These are phyloP conservation scores for Drosophila emarginata DNA, from an alignment of 2,888 invertebrate species.

Conservation along the genomic window DNA sequence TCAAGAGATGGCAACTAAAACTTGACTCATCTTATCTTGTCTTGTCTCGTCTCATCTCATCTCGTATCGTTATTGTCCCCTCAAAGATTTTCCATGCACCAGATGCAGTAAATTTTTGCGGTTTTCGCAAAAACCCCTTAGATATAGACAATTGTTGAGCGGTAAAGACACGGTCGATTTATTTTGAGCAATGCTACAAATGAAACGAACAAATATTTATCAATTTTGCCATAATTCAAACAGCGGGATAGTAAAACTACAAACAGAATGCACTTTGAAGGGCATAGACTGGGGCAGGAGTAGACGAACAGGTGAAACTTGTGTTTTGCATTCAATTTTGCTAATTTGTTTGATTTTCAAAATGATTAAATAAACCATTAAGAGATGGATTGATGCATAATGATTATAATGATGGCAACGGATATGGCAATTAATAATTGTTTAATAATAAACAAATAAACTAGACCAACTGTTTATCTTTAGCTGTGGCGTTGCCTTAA, in stretches of 20 bases:
- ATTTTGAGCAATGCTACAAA: constrained; percentile 50
- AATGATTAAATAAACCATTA: constrained; percentile 36
- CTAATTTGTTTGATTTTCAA: constrained; percentile 29
- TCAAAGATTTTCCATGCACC: constrained; percentile 15
- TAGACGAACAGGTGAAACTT: constrained; percentile 33
- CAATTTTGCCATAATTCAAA: constrained; percentile 48
- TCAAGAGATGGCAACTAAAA: constrained; percentile 59
- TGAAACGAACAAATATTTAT: constrained; percentile 15
- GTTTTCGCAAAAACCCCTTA: constrained; percentile 36
- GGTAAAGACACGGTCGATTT: constrained; percentile 41
- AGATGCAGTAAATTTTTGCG: constrained; percentile 45
- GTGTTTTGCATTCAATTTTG: constrained; percentile 34
- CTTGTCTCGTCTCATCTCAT: neutral
- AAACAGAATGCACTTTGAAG: constrained; percentile 26
- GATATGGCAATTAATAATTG: constrained; percentile 8
- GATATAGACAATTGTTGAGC: constrained; percentile 18
- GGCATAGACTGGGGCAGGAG: neutral
- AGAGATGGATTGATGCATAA: constrained; percentile 7
- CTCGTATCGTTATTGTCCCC: neutral
- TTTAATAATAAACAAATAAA: neutral
- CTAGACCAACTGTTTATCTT: neutral
- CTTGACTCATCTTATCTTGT: neutral
- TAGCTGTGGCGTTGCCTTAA: neutral
- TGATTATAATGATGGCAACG: neutral
- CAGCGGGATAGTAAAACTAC: constrained; percentile 28